phyloP scores from a whole-genome alignment of 2,888 invertebrate species.

The Yponomeuta malinellus region DNA sequence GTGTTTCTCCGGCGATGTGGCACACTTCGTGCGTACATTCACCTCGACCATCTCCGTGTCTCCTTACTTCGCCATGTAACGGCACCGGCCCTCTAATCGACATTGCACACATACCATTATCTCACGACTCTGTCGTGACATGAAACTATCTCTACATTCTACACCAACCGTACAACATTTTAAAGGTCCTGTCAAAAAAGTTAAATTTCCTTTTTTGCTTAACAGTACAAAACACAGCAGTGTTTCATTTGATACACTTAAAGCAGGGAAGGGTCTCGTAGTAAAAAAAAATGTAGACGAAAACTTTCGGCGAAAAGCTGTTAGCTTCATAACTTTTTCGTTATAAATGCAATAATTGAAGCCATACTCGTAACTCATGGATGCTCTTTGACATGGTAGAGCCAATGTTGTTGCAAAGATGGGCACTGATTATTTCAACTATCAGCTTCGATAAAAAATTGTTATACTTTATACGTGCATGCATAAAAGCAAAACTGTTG shows the following conservation, averaged over 20 bases:
- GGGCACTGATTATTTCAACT: neutral
- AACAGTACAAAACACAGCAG: no score
- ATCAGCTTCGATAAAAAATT: no score
- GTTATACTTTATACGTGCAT: neutral
- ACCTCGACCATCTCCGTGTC: constrained; percentile 65
- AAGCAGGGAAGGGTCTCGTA: no score
- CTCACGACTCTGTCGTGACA: neutral
- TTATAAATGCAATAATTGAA: no score
- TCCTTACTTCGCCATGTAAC: constrained; percentile 31
- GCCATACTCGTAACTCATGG: neutral
- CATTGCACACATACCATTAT: constrained; percentile 7
- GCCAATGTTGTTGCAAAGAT: neutral
- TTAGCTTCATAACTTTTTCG: no score
- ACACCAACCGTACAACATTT: neutral
- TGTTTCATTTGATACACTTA: no score
- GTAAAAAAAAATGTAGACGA: no score
- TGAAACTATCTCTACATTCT: neutral
- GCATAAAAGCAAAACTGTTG: neutral
- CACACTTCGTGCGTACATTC: constrained; percentile 74
- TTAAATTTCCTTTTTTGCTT: no score
- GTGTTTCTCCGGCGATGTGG: constrained; percentile 69
- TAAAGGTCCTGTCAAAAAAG: no score
- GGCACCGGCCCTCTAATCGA: constrained; percentile 22
- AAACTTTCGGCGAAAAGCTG: no score
- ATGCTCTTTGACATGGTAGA: neutral